Base-by-base conservation (phyloP, 2,888 invertebrate genomes). In the Clunio marinus region DNA sequence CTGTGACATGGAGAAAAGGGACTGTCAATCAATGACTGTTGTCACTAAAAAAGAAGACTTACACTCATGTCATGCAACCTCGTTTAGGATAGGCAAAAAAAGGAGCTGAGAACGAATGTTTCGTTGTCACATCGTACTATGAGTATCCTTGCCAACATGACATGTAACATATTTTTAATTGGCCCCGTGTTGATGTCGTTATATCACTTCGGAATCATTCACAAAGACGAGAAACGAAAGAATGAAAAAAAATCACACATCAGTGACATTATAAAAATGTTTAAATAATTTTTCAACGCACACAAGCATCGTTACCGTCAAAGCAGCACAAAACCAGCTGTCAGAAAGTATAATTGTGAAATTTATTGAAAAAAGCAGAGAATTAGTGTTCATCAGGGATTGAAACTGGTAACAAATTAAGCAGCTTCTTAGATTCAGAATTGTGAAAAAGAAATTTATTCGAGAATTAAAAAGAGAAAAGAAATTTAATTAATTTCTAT, bases 141-240 rank as follows among this genome's bases (percentile, higher is more conserved):
- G 5, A 32, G 35, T 13, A 8, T 32, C 35, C 5, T 5, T 13
- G 5, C 35, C 13, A 32, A 32, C 35, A 32, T 60, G 60, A 65
- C 63, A 41, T 15, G 28, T 17, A 65, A 41, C 63, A 65, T 46
- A 28, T 46, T 65, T 66, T 66, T 66, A 66, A 66, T 66, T 66
- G 66, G 46, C 55, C 63, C 15, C 28, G 8, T 4, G 17, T 13
- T 45, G 22, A 65, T 45, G 46, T 28, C 27, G 17, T 17, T 10
- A 10, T 65, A 28, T 46, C 37, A 51, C 51, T 7, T 32, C 35
- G 13, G 7, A 32, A 32, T 32, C 13, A 32, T 32, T 32, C 35
- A 51, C 51, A 51, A 51, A 13, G 22, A n/a, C 7, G n/a, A 22
- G 51, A 24, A 13, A 27, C 28, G 62, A 41, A 37, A 27, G 5